These are phyloP conservation scores for Diaprepes abbreviatus DNA, from an alignment of 2,888 invertebrate genomes.

Conservation along the genomic window DNA sequence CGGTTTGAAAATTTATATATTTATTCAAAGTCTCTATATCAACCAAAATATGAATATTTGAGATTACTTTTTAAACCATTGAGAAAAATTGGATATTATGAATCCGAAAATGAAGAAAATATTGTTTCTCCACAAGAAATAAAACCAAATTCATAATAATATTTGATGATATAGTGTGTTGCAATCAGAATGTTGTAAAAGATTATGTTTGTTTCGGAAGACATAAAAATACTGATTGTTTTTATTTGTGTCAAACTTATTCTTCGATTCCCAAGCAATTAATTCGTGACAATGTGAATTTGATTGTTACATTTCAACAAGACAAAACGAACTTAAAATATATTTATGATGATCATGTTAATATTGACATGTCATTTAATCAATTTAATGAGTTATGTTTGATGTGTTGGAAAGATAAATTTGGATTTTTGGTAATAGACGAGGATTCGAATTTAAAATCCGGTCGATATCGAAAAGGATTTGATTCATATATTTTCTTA, in stretches of 20 bases:
- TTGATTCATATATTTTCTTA: neutral
- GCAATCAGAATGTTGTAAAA: slow-evolving; percentile 32
- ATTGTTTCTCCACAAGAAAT: slow-evolving; percentile 29
- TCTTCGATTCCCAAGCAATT: slow-evolving; percentile 53
- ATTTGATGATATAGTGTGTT: slow-evolving; percentile 21
- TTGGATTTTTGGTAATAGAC: slow-evolving; percentile 57
- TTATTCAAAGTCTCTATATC: slow-evolving; percentile 39
- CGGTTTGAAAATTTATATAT: slow-evolving; percentile 39
- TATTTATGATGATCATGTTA: slow-evolving; percentile 45
- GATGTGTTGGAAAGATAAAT: slow-evolving; percentile 45
- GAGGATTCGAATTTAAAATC: slow-evolving; percentile 51
- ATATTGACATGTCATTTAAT: slow-evolving; percentile 53
- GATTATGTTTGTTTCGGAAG: slow-evolving; percentile 38
- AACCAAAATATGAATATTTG: slow-evolving; percentile 46
- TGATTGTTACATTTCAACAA: slow-evolving; percentile 61
- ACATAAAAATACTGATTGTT: slow-evolving; percentile 34
- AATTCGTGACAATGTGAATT: slow-evolving; percentile 61
- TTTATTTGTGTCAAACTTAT: slow-evolving; percentile 36
- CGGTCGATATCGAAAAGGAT: slow-evolving; percentile 4
- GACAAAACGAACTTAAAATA: slow-evolving; percentile 56
- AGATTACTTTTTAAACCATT: slow-evolving; percentile 29
- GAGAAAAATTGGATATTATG: slow-evolving; percentile 32
- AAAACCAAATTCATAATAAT: slow-evolving; percentile 27
- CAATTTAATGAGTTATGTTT: slow-evolving; percentile 57
- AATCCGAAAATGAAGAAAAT: slow-evolving; percentile 28